Conservation (phyloP, 1,140 invertebrate genomes). For the Pachypsylla venusta region DNA sequence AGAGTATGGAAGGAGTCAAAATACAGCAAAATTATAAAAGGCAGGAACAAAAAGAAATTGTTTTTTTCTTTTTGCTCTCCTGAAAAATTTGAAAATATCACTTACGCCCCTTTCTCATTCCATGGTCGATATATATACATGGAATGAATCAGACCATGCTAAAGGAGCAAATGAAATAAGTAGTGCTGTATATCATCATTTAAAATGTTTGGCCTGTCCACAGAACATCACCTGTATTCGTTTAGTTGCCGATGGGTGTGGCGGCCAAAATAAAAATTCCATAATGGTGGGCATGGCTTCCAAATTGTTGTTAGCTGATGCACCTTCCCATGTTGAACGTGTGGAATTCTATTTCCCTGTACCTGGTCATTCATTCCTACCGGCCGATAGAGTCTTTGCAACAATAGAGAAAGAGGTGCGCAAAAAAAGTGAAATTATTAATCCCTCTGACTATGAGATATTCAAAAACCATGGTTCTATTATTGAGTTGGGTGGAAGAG, state of each 20-base stretch:
- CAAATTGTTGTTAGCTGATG: constrained; percentile 22
- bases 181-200: constrained; percentile 23
- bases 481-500: constrained; percentile 12
- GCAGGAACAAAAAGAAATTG: too few species aligned
- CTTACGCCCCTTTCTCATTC: too few species aligned
- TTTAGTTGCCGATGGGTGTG: constrained; percentile 25
- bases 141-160: not conserved
- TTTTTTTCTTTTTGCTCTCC: too few species aligned
- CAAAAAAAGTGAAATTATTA: constrained; percentile 20
- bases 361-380: not conserved
- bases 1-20: too few species aligned
- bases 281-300: constrained; percentile 23
- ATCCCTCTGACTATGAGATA: constrained; percentile 16
- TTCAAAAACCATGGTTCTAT: constrained; percentile 16
- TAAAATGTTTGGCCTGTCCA: constrained; percentile 20
- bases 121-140: too few species aligned
- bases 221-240: constrained; percentile 19
- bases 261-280: constrained; percentile 28
- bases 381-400: constrained; percentile 26
- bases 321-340: constrained; percentile 20
- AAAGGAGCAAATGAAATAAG: constrained; percentile 28
- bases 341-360: constrained; percentile 15
- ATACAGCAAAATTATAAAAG: too few species aligned
- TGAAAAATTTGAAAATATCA: too few species aligned
- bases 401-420: constrained; percentile 24